These are phyloP conservation scores for Scaptomyza montana DNA, from an alignment of 1,140 invertebrate species.

Conservation along the genomic window DNA sequence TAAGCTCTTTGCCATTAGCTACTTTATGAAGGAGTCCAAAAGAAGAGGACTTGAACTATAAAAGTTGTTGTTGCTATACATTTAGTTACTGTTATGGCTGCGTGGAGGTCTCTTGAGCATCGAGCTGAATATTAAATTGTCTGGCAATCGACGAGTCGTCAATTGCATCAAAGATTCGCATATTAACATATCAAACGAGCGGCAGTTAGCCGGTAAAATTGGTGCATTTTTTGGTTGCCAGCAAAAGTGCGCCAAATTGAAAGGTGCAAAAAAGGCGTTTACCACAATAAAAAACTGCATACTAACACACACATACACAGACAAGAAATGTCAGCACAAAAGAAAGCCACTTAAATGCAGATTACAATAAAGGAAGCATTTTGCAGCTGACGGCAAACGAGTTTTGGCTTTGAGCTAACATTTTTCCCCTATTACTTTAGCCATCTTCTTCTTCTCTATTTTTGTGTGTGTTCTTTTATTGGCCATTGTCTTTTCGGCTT, in stretches of 20 bases:
- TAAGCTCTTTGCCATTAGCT: neutral
- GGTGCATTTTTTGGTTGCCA: slow-evolving; percentile 66
- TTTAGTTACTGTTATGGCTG: slow-evolving; percentile 7
- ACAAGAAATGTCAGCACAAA: slow-evolving; percentile 56
- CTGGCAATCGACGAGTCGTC: slow-evolving; percentile 53
- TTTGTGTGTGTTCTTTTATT: slow-evolving; percentile 24
- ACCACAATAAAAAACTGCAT: slow-evolving; percentile 20
- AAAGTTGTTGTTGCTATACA: neutral
- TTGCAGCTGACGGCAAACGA: slow-evolving; percentile 60
- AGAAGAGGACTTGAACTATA: neutral
- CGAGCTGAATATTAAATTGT: slow-evolving; percentile 72
- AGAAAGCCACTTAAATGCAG: slow-evolving; percentile 81
- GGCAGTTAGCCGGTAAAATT: slow-evolving; percentile 78
- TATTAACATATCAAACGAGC: slow-evolving; percentile 81
- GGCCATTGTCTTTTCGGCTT: slow-evolving; percentile 42
- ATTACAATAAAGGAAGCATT: slow-evolving; percentile 77
- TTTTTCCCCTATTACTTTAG: slow-evolving; percentile 5
- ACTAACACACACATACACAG: slow-evolving; percentile 18
- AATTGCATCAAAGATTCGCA: slow-evolving; percentile 76
- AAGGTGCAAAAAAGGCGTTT: slow-evolving; percentile 55
- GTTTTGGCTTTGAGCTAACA: slow-evolving; percentile 45
- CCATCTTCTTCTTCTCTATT: neutral
- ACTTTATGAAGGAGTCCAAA: neutral
- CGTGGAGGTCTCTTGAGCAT: slow-evolving; percentile 46
- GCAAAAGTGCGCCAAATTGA: slow-evolving; percentile 65